These are phyloP conservation scores for Leptocoma aspasia DNA, from an alignment of 2,113 vertebrate genomes.

Conservation along the genomic window DNA sequence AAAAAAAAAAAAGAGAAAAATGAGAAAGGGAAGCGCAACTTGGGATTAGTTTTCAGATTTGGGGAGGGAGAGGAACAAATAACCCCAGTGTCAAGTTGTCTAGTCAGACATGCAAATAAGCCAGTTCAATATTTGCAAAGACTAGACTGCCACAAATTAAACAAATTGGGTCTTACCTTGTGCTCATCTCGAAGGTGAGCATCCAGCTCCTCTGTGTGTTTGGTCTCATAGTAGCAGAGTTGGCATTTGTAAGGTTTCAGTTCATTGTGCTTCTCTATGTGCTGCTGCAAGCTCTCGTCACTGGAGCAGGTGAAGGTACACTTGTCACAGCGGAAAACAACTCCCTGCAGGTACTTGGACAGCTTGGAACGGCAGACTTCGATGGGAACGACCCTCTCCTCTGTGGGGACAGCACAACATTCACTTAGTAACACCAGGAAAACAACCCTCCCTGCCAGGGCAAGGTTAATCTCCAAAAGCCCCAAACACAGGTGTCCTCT, in stretches of 20 bases:
- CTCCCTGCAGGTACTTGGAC: conserved; percentile 92
- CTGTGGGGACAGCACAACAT: conserved; percentile 72
- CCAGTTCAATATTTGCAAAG: not conserved
- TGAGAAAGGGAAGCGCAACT: not conserved
- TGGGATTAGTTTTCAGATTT: not conserved
- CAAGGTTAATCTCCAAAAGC: not conserved
- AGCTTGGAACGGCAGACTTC: conserved; percentile 97
- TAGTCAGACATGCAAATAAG: not conserved
- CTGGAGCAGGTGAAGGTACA: conserved; percentile 99
- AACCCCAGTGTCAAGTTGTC: not conserved
- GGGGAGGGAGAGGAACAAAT: not conserved
- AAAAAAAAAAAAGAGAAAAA: not conserved
- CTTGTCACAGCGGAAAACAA: conserved; percentile 96
- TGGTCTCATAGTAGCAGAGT: conserved; percentile 97
- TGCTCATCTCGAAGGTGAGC: conserved; percentile 92
- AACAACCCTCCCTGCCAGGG: not conserved
- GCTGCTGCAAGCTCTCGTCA: conserved; percentile 90
- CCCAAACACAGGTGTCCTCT: not conserved
- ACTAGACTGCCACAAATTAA: not conserved
- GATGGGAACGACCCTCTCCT: conserved; percentile 94
- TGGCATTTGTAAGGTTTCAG: conserved; percentile 96
- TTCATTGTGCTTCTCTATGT: conserved; percentile 94
- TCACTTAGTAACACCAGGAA: not conserved
- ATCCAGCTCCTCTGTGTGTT: conserved; percentile 88
- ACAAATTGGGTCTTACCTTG: conserved; percentile 79